Base-by-base conservation (phyloP, 1,140 invertebrate species). In the Brachionus rotundiformis region DNA sequence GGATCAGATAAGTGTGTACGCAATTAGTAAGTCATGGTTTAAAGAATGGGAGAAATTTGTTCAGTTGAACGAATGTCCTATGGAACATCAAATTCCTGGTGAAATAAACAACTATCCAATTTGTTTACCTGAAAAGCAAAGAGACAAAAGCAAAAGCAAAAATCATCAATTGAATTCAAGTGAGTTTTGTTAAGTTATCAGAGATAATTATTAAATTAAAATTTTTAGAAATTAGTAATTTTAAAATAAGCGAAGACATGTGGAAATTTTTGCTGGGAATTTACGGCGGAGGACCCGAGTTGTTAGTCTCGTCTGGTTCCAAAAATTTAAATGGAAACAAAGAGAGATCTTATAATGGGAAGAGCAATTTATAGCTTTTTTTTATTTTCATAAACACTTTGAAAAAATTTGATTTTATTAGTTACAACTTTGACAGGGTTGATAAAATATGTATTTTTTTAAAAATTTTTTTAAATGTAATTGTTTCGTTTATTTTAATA, bases 241-340 rank as follows among this genome's bases (percentile, higher is more conserved):
- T 81, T 49, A 63, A 65, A 31, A 16, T 81, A 16, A 81, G 27
- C n/a, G 59, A 81, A 81, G 54, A 63, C n/a, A 81, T 81, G 54
- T 81, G 79, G 79, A 65, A 49, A 1, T 81, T 65, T 41, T 81
- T 81, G 31, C 19, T 16, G 16, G 23, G 25, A 25, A 41, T 81
- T 11, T 81, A 81, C 31, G 79, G 79, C 29, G 79, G 79, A 1
- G 79, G 79, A 47, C 79, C 79, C 4, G 79, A 65, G 16, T 16
- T 81, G 11, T 16, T 68, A 16, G 16, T 68, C 16, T 33, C 63
- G 19, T 19, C n/a, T 68, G 63, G 63, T 13, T 13, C 29, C 0
- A 68, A 33, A n/a, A 19, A 19, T 68, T 19, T 36, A 63, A 36
- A 68, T 36, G 31, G 63, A 33, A 33, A 8, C 33, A 68, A 36